Evolutionary conservation across 2,888 invertebrate species (phyloP), one percentile per base, ranked within the genome.

Genomic region (Campoplex capitator): DNA sequence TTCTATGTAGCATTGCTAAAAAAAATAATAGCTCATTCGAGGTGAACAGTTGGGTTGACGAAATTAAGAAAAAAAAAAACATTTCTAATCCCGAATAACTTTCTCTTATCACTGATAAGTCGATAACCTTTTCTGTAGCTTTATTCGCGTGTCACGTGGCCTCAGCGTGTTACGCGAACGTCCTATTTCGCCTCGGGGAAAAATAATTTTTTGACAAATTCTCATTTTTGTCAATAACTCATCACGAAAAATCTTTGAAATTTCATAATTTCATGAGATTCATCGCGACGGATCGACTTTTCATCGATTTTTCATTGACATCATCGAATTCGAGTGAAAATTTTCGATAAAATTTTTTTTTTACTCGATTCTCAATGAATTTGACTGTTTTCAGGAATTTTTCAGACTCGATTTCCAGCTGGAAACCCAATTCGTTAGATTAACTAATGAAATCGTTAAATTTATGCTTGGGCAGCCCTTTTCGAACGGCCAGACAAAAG

Each of bases 81-180:
- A 23, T 35, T 51, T 70, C 54, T 71, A 76, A 80, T 48, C 48
- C 81, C 84, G 81, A 87, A 87, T 84, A 84, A 86, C n/a, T 38
- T 51, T 9, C 8, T 32, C 83, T 82, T 88, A 88, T 88, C 88
- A 77, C 84, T 51, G 85, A 88, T 84, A 82, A 73, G 78, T 81
- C 71, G 86, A 84, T 88, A 88, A 88, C 88, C 88, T 88, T 86
- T 86, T 80, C 62, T 45, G 62, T 42, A 83, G 85, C 13, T 80
- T 86, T 73, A 54, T 38, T 77, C 11, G 13, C 38, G 74, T 81
- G 81, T 81, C 82, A 88, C 77, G 83, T 23, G 56, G 32, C 32
- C 58, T 16, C 56, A 32, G 84, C 81, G 83, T 86, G 83, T 83
- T 83, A 81, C 75, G 23, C 75, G 23, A 82, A 88, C 23, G 81